Base-by-base conservation (phyloP, 2,797 vertebrate genomes). In the Chelon auratus region DNA sequence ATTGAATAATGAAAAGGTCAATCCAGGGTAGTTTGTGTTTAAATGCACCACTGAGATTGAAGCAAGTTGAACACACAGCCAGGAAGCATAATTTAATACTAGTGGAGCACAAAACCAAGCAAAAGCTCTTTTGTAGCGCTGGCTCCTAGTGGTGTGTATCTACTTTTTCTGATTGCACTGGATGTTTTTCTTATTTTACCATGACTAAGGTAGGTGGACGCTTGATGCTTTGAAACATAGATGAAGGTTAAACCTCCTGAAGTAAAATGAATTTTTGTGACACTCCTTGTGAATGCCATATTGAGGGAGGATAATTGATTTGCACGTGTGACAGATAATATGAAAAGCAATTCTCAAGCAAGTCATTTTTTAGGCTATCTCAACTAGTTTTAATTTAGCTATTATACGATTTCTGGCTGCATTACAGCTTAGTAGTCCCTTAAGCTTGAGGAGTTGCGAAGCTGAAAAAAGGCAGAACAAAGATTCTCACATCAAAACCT, bases 1-100 rank as follows among this genome's bases (percentile, higher is more conserved):
- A 88, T 84, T 83, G 82, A 87, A 91, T 87, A 85, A 90, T 12
- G 50, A 77, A 77, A 67, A 77, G 66, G 45, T 70, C 68, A 72
- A 69, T 83, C 63, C 62, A 24, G 51, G 26, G 26, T n/a, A 65
- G 83, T 77, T 80, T 65, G 18, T 72, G 66, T 83, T 85, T 75
- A 59, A 88, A 85, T 22, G 59, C 61, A 70, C 80, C 80, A 74
- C 52, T 75, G 57, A 75, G 66, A 69, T 54, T 63, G 26, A 65
- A 79, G 68, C 5, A 56, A 65, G 68, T 68, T 26, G 52, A 76
- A 77, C 18, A 50, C 30, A 12, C 24, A 11, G 14, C 42, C 52
- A 43, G 40, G 48, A 67, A 10, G 30, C 73, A 40, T 63, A 22
- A 69, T 68, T 75, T 54, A 65, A 74, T 14, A 22, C 10, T 2